phyloP scores from a whole-genome alignment of 1,140 invertebrate genomes.

The Caenorhabditis briggsae region DNA sequence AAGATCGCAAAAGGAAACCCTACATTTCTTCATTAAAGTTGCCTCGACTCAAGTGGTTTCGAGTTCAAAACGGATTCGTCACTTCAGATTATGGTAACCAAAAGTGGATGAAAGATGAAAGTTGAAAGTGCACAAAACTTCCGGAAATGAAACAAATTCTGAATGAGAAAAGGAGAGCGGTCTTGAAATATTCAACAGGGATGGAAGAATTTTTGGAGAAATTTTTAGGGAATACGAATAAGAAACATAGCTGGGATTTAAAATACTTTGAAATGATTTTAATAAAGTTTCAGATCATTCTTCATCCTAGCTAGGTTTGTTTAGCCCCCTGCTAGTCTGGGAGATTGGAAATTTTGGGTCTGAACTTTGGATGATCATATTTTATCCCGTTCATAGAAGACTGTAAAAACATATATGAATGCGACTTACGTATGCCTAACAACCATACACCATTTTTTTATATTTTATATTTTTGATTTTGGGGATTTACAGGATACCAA shows the following conservation, averaged over 20 bases:
- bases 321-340: too few species aligned
- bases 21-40: neutral
- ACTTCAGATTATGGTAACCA: neutral
- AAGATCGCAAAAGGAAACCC: neutral
- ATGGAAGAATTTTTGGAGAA: neutral
- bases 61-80: neutral
- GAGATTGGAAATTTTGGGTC: too few species aligned
- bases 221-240: neutral
- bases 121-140: neutral
- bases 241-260: neutral
- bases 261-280: too few species aligned
- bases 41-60: neutral
- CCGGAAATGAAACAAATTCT: neutral
- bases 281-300: too few species aligned
- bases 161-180: neutral
- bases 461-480: neutral
- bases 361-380: too few species aligned
- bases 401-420: too few species aligned
- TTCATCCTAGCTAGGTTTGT: too few species aligned
- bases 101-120: conserved; percentile 1
- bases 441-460: neutral
- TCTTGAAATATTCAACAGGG: conserved; percentile 19
- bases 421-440: too few species aligned
- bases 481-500: conserved; percentile 9
- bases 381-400: too few species aligned